Percentiles rank a stretch among this genome's conserved stretches.
Evolutionary conservation across 2,113 vertebrate genomes (phyloP).

Genomic region (Ictalurus furcatus): DNA sequence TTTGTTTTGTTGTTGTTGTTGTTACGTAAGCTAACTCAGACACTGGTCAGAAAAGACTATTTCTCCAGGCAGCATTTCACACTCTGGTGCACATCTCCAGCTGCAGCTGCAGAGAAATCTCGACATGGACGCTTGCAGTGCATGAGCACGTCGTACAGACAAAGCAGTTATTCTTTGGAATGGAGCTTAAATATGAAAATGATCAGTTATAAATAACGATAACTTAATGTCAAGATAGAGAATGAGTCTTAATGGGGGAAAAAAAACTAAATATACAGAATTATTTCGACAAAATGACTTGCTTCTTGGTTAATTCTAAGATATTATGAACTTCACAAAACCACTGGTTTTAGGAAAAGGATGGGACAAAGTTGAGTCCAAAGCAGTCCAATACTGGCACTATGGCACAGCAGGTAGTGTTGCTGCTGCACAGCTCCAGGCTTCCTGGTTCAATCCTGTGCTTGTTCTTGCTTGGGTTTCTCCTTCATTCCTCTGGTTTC

Average conservation of each 20-base stretch:
- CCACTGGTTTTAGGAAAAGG: no score
- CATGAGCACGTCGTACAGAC: background rate
- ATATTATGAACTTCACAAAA: no score
- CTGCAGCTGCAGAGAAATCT: background rate
- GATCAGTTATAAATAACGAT: background rate
- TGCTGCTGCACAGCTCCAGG: background rate
- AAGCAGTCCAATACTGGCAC: background rate
- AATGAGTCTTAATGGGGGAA: background rate
- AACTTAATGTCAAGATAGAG: background rate
- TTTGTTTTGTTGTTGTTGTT: background rate
- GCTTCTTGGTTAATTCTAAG: background rate
- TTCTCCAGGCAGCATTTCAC: background rate
- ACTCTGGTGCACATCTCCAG: background rate
- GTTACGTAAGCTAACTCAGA: background rate
- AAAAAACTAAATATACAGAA: background rate
- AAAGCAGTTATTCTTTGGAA: background rate
- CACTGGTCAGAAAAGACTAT: background rate
- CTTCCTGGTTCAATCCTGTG: background rate
- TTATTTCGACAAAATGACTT: background rate
- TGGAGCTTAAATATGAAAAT: background rate
- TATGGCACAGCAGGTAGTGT: background rate
- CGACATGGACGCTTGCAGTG: background rate
- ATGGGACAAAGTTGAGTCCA: no score
- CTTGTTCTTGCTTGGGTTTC: background rate
- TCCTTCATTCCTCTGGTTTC: background rate